These are phyloP conservation scores for Magallana gigas DNA, from an alignment of 1,140 invertebrate species.

Conservation along the genomic window DNA sequence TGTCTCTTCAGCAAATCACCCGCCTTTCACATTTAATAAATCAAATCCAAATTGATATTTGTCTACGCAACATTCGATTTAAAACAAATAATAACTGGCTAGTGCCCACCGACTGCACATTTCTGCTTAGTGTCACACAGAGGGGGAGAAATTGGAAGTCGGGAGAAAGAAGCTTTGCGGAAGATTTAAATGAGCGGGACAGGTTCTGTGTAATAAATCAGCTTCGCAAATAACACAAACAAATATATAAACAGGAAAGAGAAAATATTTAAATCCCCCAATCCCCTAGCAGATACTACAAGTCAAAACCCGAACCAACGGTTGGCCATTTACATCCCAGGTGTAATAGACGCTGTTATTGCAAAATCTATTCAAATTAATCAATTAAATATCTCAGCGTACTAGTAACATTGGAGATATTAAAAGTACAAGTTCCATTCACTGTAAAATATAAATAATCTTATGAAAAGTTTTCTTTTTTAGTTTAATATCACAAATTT, in stretches of 20 bases:
- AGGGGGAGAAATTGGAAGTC: not conserved
- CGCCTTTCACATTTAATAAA: not conserved
- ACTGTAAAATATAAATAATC: no score
- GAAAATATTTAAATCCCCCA: slow-evolving; percentile 32
- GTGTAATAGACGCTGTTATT: no score
- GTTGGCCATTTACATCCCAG: no score
- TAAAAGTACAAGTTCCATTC: no score
- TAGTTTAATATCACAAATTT: no score
- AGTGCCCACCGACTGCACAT: no score
- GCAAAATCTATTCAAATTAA: no score
- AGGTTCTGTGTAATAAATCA: slow-evolving; percentile 6
- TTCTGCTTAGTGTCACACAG: not conserved
- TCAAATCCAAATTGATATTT: not conserved
- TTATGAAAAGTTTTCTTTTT: no score
- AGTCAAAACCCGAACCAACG: not conserved
- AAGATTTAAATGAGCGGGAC: slow-evolving; percentile 10
- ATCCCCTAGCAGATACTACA: not conserved
- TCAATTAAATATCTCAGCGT: no score
- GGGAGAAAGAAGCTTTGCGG: not conserved
- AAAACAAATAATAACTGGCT: no score
- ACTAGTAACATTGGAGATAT: no score
- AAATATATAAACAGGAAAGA: slow-evolving; percentile 36
- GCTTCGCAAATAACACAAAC: slow-evolving; percentile 37
- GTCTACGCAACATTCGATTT: no score
- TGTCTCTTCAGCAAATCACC: not conserved